These are phyloP conservation scores for Cranoglanis bouderius DNA, from an alignment of 2,113 vertebrate species.

Conservation along the genomic window DNA sequence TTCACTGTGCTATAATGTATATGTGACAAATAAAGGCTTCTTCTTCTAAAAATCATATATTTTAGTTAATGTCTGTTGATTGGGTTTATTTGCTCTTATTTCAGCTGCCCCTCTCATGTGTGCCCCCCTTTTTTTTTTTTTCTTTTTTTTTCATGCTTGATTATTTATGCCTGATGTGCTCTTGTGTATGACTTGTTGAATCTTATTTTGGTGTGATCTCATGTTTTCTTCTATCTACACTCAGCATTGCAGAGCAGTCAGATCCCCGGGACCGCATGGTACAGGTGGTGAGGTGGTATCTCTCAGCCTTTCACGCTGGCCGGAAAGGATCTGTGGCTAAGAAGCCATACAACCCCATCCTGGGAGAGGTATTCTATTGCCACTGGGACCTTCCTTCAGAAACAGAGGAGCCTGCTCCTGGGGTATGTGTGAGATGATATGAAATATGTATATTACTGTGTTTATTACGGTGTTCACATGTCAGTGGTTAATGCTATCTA, in stretches of 20 bases:
- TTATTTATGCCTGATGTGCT: not conserved
- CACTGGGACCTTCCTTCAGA: slow-evolving; percentile 90
- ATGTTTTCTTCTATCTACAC: not conserved
- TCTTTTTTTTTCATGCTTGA: not conserved
- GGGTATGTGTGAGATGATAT: slow-evolving; percentile 58
- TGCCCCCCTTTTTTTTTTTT: not conserved
- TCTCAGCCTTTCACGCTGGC: slow-evolving; percentile 98
- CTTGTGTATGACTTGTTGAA: not conserved
- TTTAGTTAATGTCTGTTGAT: not conserved
- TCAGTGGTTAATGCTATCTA: not conserved
- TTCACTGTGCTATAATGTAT: too few relatives aligned
- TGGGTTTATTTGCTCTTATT: not conserved
- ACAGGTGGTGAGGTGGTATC: slow-evolving; percentile 95
- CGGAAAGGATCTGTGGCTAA: slow-evolving; percentile 98
- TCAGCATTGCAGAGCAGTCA: slow-evolving; percentile 90
- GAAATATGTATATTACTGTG: not conserved
- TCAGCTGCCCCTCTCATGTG: not conserved
- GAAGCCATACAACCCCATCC: slow-evolving; percentile 97
- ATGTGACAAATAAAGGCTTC: not conserved
- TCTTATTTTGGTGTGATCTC: not conserved
- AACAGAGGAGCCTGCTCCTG: slow-evolving; percentile 74
- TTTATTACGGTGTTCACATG: not conserved
- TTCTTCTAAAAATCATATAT: not conserved
- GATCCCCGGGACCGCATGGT: slow-evolving; percentile 94
- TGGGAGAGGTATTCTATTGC: slow-evolving; percentile 96